phyloP scores from a whole-genome alignment of 1,140 invertebrate species.

The Trachymyrmex cornetzi region DNA sequence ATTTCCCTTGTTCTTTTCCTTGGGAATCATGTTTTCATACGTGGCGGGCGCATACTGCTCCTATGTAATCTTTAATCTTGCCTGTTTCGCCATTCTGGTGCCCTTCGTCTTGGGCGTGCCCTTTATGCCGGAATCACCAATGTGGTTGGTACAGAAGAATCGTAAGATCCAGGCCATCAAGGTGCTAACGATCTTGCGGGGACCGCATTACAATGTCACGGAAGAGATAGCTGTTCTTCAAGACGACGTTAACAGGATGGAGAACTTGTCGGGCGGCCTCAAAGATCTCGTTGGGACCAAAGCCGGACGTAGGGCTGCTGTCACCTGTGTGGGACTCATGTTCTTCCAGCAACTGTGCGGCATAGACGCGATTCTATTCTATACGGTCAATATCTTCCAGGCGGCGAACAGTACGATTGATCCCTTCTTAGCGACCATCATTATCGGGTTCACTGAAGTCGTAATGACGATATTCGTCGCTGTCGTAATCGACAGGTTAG shows the following conservation, averaged over 20 bases:
- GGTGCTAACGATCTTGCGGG: constrained; percentile 85
- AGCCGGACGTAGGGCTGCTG: constrained; percentile 86
- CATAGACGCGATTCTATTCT: constrained; percentile 91
- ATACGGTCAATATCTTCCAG: constrained; percentile 90
- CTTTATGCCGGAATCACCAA: constrained; percentile 74
- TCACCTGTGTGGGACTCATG: constrained; percentile 86
- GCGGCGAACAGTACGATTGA: constrained; percentile 88
- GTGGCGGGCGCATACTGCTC: constrained; percentile 87
- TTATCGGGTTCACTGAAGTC: constrained; percentile 89
- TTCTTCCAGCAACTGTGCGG: constrained; percentile 90
- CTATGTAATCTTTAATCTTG: constrained; percentile 90
- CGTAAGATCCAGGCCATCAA: constrained; percentile 78
- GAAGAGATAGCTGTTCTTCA: constrained; percentile 82
- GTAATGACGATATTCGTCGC: constrained; percentile 87
- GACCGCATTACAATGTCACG: constrained; percentile 74
- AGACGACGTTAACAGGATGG: constrained; percentile 88
- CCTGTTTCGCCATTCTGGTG: constrained; percentile 77
- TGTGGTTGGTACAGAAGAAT: constrained; percentile 83
- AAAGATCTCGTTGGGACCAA: constrained; percentile 80
- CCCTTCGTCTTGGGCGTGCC: constrained; percentile 65
- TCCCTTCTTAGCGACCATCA: constrained; percentile 88
- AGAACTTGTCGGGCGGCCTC: constrained; percentile 78
- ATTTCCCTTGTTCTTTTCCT: constrained; percentile 90
- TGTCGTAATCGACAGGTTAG: constrained; percentile 87
- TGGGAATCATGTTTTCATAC: constrained; percentile 89